These are phyloP conservation scores for Phrixothrix hirtus DNA, from an alignment of 2,888 invertebrate genomes.

Conservation along the genomic window DNA sequence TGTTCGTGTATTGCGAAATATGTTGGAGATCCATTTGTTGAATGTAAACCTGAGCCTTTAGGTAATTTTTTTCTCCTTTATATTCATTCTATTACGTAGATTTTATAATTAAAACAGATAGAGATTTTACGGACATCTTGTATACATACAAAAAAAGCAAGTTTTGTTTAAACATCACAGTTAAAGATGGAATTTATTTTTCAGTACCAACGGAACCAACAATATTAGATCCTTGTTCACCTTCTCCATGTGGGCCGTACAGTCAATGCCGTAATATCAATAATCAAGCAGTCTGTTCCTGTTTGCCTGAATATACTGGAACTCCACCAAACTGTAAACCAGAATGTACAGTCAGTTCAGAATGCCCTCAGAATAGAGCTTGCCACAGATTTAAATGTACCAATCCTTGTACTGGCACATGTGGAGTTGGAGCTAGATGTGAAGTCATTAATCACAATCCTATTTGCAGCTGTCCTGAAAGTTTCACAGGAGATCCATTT, in stretches of 20 bases:
- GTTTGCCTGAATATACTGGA: conserved; percentile 66
- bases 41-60: conserved; percentile 55
- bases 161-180: background rate
- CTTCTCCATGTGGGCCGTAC: conserved; percentile 80
- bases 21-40: conserved; percentile 73
- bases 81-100: background rate
- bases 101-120: too few relatives aligned
- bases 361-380: conserved; percentile 68
- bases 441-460: conserved; percentile 76
- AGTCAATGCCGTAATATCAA: conserved; percentile 73
- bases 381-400: conserved; percentile 70
- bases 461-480: conserved; percentile 72
- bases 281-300: conserved; percentile 72
- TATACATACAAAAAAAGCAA: too few relatives aligned
- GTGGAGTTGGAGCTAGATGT: conserved; percentile 78
- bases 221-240: conserved; percentile 66
- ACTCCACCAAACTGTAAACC: conserved; percentile 71
- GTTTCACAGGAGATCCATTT: conserved; percentile 76
- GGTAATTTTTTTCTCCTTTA: conserved; percentile 28
- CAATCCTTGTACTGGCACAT: conserved; percentile 77
- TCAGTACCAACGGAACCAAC: conserved; percentile 44
- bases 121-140: too few relatives aligned
- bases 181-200: conserved; percentile 13
- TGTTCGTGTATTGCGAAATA: conserved; percentile 76
- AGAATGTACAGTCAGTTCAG: conserved; percentile 72